Conservation (phyloP, 92 coral and sea anemone genomes). For the Desmophyllum pertusum region DNA sequence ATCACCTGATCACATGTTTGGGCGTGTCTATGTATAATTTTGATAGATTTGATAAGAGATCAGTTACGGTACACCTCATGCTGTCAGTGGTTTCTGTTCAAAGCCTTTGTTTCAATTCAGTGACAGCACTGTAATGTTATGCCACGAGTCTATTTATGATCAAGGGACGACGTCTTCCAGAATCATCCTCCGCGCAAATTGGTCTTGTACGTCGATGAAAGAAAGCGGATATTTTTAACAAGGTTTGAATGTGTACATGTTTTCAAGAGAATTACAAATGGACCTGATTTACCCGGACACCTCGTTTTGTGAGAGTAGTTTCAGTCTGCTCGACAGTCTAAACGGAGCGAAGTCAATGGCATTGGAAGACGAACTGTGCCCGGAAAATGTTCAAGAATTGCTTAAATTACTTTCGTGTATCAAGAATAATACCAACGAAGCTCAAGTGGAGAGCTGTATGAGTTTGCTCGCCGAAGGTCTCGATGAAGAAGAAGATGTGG, state of each 20-base stretch:
- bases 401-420: conserved; percentile 48
- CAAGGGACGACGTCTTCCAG: not conserved
- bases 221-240: not conserved
- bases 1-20: not conserved
- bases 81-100: not conserved
- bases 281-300: conserved; percentile 29
- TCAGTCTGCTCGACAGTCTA: conserved; percentile 18
- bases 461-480: conserved; percentile 65
- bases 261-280: conserved; percentile 22
- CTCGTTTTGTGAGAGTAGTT: not conserved
- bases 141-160: not conserved
- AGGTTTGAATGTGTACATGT: not conserved
- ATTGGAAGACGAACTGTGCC: conserved; percentile 19
- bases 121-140: not conserved
- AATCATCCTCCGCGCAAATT: not conserved
- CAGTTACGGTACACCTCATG: not conserved
- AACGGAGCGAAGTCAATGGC: conserved; percentile 21
- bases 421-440: conserved; percentile 54
- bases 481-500: conserved; percentile 39
- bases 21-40: not conserved
- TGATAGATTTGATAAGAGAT: not conserved
- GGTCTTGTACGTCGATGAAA: not conserved
- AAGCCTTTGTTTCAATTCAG: too few relatives aligned
- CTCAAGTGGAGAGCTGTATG: conserved; percentile 63
- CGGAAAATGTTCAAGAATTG: conserved; percentile 34